Conservation (phyloP, 2,888 invertebrate genomes). For the Pachliopta kotzebuea region DNA sequence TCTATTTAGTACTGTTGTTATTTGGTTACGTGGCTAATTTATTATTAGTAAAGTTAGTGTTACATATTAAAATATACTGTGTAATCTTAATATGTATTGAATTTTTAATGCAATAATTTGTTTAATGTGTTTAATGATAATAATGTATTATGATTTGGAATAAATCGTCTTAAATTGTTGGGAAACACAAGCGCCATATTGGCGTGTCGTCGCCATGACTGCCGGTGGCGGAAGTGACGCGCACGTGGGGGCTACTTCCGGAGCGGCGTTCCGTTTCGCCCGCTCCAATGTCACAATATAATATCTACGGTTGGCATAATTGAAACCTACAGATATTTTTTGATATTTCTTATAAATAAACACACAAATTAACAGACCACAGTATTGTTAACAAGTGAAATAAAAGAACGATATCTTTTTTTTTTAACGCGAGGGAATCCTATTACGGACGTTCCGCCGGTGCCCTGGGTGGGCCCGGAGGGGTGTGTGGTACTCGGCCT, state of each 20-base stretch:
- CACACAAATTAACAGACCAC: neutral
- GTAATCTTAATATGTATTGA: too few species aligned
- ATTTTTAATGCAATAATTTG: neutral
- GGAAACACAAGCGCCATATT: constrained; percentile 42
- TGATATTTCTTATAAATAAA: neutral
- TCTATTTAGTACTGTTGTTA: too few species aligned
- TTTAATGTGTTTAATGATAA: constrained; percentile 11
- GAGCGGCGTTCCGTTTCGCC: constrained; percentile 68
- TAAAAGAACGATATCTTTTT: too few species aligned
- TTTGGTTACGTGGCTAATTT: too few species aligned
- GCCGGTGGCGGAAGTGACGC: constrained; percentile 69
- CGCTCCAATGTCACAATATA: constrained; percentile 73
- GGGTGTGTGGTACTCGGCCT: too few species aligned
- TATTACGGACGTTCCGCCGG: too few species aligned
- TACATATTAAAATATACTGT: too few species aligned
- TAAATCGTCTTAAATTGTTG: constrained; percentile 54
- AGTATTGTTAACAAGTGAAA: too few species aligned
- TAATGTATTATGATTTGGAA: too few species aligned
- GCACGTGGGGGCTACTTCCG: constrained; percentile 76
- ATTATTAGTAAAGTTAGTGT: too few species aligned
- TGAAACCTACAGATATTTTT: constrained; percentile 24
- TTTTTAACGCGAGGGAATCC: too few species aligned
- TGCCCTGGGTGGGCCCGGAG: too few species aligned
- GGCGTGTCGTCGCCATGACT: constrained; percentile 67
- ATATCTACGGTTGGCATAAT: constrained; percentile 37